Conservation (phyloP, 2,888 invertebrate genomes). For the Ochropleura plecta region DNA sequence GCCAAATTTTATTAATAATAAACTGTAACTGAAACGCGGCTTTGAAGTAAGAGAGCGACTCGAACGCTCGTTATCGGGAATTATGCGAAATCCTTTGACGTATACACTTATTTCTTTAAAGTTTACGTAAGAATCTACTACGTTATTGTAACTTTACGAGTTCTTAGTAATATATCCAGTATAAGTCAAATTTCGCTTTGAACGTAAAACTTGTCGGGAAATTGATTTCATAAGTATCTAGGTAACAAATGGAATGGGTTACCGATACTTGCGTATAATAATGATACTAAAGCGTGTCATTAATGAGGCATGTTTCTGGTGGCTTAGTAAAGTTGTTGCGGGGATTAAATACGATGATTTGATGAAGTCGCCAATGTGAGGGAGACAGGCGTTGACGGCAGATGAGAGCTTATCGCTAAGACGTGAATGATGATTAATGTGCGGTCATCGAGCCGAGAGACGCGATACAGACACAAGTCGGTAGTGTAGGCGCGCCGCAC, state of each 20-base stretch:
- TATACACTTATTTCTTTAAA: constrained; percentile 78
- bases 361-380: constrained; percentile 58
- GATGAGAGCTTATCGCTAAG: constrained; percentile 65
- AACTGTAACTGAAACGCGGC: constrained; percentile 89
- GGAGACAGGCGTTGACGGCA: constrained; percentile 60
- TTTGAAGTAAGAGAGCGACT: constrained; percentile 88
- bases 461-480: constrained; percentile 10
- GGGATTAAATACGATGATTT: constrained; percentile 51
- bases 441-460: constrained; percentile 52
- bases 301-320: constrained; percentile 44
- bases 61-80: constrained; percentile 88
- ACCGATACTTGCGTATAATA: constrained; percentile 65
- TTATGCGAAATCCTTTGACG: constrained; percentile 89
- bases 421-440: constrained; percentile 69
- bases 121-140: constrained; percentile 72
- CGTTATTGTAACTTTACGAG: constrained; percentile 67
- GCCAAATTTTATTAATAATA: constrained; percentile 90
- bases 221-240: constrained; percentile 66
- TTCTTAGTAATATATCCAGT: constrained; percentile 64
- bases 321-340: constrained; percentile 27
- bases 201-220: constrained; percentile 64
- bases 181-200: constrained; percentile 66
- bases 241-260: constrained; percentile 61
- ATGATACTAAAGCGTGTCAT: constrained; percentile 45
- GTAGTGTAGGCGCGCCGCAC: constrained; percentile 15